Conservation (phyloP, 2,797 vertebrate species). For the Cryptoblepharus egeriae region DNA sequence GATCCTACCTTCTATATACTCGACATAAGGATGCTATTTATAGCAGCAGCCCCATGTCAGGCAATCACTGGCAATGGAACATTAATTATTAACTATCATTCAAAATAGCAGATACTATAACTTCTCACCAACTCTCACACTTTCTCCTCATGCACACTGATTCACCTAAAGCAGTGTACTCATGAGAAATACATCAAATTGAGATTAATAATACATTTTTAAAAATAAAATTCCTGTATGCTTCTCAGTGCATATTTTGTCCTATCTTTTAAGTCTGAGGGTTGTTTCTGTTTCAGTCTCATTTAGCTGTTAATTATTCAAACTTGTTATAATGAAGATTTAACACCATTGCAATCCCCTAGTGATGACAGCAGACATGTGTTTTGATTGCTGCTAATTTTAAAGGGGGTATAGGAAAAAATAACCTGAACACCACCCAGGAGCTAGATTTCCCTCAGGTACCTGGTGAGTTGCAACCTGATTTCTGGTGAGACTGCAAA, state of each 20-base stretch:
- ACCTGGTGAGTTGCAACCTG: too few species aligned
- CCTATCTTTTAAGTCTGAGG: background rate
- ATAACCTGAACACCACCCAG: too few species aligned
- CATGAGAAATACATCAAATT: background rate
- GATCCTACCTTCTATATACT: background rate
- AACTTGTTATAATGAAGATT: conserved; percentile 15
- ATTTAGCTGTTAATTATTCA: conserved; percentile 28
- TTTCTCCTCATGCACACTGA: background rate
- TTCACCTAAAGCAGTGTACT: background rate
- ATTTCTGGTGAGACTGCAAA: too few species aligned
- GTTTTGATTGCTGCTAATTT: conserved; percentile 16
- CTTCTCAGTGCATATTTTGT: background rate
- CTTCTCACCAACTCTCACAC: background rate
- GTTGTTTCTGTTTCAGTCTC: background rate
- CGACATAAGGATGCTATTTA: background rate
- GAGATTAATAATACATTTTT: background rate
- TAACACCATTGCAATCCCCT: conserved; percentile 4
- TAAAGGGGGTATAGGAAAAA: background rate
- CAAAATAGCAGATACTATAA: background rate
- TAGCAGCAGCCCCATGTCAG: background rate
- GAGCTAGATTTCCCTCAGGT: too few species aligned
- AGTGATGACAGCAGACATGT: background rate
- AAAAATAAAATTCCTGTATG: background rate
- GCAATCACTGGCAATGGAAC: too few species aligned
- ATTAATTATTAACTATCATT: background rate